Evolutionary conservation across 2,113 vertebrate species (phyloP), one percentile per base, ranked within the genome.

Genomic region (Chaenocephalus aceratus): DNA sequence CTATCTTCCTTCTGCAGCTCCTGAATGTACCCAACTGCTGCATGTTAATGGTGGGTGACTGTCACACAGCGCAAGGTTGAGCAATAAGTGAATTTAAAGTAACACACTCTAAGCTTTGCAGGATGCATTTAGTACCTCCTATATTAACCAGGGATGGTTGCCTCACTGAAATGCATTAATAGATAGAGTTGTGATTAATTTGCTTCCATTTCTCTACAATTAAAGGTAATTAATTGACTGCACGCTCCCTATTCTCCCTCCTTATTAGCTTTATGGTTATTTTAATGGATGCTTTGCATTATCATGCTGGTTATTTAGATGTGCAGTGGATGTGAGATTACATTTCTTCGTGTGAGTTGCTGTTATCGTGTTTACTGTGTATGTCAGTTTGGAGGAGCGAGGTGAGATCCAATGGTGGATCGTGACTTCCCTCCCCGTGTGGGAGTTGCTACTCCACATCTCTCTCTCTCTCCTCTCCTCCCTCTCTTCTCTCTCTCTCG

Each of bases 381-480:
- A 61, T 89, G 77, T 86, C 72, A 77, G 68, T 75, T 63, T 77
- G 80, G 62, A 46, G 13, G 68, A 72, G 52, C 0, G 10, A 73
- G 76, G 76, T 44, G 52, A 58, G 69, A 68, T 75, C 87, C 68
- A 59, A 72, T 36, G 60, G 36, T 72, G 46, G 77, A 83, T 91
- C 79, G 86, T 89, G 88, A 86, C 85, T 84, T 61, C 70, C 18
- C 68, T 69, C 62, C 61, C 76, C 80, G 80, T 74, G 86, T 85
- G 86, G 86, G 82, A 76, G 72, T 62, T 75, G 65, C 76, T 75
- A 71, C 83, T 82, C 85, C 85, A 75, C 79, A 2, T 76, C 67
- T 72, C 62, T 30, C 23, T n/a, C 10, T 44, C 26, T 26, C 26
- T 26, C n/a, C n/a, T n/a, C n/a, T n/a, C n/a, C n/a, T n/a, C n/a